Evolutionary conservation across 2,888 invertebrate genomes (phyloP).

Genomic region (Oxycera nigricornis): DNA sequence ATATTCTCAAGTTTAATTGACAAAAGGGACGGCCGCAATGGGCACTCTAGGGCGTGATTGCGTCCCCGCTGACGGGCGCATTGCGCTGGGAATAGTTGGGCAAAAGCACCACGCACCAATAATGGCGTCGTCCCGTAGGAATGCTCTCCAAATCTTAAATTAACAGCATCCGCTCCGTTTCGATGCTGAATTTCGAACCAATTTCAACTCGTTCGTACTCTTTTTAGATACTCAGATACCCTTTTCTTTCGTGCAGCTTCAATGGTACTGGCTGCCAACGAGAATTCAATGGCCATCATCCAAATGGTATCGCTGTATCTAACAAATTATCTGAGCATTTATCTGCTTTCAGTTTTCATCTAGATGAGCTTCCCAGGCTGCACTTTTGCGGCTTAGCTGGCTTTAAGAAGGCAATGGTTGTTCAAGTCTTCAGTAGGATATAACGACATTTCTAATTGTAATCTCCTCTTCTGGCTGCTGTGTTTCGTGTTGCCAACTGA

Average conservation of each 20-base stretch:
- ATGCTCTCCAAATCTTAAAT: conserved; percentile 40
- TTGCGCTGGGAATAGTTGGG: neutral
- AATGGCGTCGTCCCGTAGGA: conserved; percentile 15
- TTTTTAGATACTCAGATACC: conserved; percentile 28
- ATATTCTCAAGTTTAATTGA: conserved; percentile 26
- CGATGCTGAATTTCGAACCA: neutral
- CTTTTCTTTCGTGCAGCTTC: conserved; percentile 10
- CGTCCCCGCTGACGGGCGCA: conserved; percentile 3
- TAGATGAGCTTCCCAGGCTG: neutral
- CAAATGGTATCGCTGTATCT: conserved; percentile 24
- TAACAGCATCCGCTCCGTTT: conserved; percentile 43
- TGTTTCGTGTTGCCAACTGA: conserved; percentile 17
- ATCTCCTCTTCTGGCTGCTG: neutral
- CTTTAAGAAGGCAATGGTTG: conserved; percentile 21
- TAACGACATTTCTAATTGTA: neutral
- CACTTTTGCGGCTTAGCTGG: conserved; percentile 1
- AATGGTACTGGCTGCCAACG: neutral
- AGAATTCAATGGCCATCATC: conserved; percentile 25
- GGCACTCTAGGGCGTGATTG: conserved; percentile 31
- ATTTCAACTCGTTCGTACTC: conserved; percentile 14
- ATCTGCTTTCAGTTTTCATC: conserved; percentile 28
- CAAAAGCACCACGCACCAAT: neutral
- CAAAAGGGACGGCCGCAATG: conserved; percentile 16
- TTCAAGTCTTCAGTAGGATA: conserved; percentile 3
- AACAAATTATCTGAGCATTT: conserved; percentile 39